Evolutionary conservation across 2,113 vertebrate genomes (phyloP), one percentile per base, ranked within the genome.

Genomic region (Siniperca knerii): DNA sequence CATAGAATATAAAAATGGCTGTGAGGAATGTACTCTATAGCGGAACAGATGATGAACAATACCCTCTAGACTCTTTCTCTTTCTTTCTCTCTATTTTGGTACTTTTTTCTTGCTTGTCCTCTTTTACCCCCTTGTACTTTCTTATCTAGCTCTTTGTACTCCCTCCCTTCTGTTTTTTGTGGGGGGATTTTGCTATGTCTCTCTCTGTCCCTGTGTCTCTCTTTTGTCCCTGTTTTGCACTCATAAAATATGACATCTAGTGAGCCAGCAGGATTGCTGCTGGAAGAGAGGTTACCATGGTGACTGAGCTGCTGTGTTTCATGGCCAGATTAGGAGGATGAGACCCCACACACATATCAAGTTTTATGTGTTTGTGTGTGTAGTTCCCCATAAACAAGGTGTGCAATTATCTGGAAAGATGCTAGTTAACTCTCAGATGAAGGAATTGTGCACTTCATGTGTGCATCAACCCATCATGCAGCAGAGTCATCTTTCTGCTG

Each of bases 211-310:
- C 25, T 68, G 2, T 3, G 3, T 61, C 21, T 68, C 40, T 61
- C n/a, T 58, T 60, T 71, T 66, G 50, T 77, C 67, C 23, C 40
- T n/a, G 23, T 68, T 73, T 82, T 70, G 15, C 54, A n/a, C 50
- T 78, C 46, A n/a, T 74, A 48, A 83, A 79, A 52, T 29, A 35
- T 82, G 78, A 81, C 6, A 25, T 81, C 62, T 66, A 23, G 50
- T 89, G 77, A 92, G 70, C 74, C 68, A 85, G 84, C 85, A 86
- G 65, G 42, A 73, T 84, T 20, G 65, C 67, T 87, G 67, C 74
- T 80, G 75, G 75, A 79, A 68, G 57, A 60, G 35, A 65, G 72
- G 90, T 93, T 92, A 40, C 91, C 88, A 93, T 93, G 84, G 90
- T 72, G 83, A 94, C 83, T 60, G 67, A 88, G 55, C 77, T 82